Percentiles rank a stretch among this genome's conserved stretches.
phyloP scores from a whole-genome alignment of 2,113 vertebrate genomes.

The Parotia lawesii region DNA sequence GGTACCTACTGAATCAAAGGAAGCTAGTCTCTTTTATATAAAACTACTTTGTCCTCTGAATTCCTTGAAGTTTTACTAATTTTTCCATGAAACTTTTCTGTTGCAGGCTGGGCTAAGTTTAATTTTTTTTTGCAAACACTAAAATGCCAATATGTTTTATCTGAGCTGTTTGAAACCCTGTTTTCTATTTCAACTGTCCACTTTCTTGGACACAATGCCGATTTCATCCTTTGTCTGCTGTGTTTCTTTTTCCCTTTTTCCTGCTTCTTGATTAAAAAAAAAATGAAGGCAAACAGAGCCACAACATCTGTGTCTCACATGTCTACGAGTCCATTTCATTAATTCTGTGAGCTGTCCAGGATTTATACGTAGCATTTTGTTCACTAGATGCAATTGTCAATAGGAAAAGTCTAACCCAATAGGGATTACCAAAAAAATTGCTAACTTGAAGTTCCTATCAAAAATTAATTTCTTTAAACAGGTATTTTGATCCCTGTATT shows the following conservation, averaged over 20 bases:
- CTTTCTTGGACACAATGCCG: background rate
- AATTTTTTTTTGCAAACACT: background rate
- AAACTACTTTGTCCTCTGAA: background rate
- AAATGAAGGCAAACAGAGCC: background rate
- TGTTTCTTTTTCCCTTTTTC: background rate
- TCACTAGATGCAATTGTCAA: background rate
- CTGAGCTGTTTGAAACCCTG: background rate
- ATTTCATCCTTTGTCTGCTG: background rate
- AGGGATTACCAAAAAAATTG: background rate
- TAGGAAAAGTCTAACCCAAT: background rate
- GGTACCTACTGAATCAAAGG: background rate
- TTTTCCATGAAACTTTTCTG: background rate
- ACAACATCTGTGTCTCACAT: background rate
- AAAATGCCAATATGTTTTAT: background rate
- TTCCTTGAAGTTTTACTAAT: background rate
- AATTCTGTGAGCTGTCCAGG: background rate
- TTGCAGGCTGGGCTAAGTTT: background rate
- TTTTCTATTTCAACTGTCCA: background rate
- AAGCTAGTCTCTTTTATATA: background rate
- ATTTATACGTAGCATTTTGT: background rate
- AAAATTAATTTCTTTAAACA: background rate
- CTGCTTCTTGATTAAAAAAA: background rate
- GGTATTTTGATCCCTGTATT: background rate
- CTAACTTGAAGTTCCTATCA: background rate
- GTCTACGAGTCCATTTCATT: background rate